Evolutionary conservation across 2,888 invertebrate genomes (phyloP).

Genomic region (Rhabditophanes sp.): DNA sequence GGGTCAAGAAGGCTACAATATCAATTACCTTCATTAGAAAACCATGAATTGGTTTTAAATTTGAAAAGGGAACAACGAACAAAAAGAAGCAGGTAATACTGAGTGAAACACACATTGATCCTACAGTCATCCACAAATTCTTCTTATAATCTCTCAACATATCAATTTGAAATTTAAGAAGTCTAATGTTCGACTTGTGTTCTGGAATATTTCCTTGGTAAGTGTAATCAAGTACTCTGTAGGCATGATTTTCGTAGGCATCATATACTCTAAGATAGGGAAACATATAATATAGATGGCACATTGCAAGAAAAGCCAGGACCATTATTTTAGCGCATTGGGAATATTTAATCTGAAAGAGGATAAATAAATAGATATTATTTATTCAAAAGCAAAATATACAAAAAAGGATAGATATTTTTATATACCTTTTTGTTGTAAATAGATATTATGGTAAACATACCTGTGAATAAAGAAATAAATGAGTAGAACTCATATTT

Average conservation of each 20-base stretch:
- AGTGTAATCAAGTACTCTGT: conserved; percentile 5
- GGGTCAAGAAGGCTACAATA: conserved; percentile 23
- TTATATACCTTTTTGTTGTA: too few species aligned
- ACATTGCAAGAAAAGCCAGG: conserved; percentile 27
- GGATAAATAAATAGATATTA: too few species aligned
- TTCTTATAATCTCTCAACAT: conserved; percentile 26
- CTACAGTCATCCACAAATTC: conserved; percentile 40
- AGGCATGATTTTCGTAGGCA: conserved; percentile 16
- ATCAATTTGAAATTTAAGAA: conserved; percentile 7
- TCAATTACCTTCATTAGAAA: conserved; percentile 27
- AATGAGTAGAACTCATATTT: too few species aligned
- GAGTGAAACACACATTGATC: conserved; percentile 35
- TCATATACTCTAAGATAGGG: conserved; percentile 16
- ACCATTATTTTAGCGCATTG: conserved; percentile 30
- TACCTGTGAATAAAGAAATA: too few species aligned
- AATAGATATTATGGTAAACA: too few species aligned
- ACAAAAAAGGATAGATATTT: too few species aligned
- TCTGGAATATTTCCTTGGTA: conserved; percentile 1
- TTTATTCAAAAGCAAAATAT: too few species aligned
- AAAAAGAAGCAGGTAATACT: conserved; percentile 33
- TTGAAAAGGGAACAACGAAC: conserved; percentile 22
- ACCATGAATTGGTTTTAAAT: too few species aligned
- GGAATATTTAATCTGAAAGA: conserved; percentile 23
- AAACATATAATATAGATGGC: conserved; percentile 28
- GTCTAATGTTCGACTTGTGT: conserved; percentile 5